phyloP scores from a whole-genome alignment of 1,140 invertebrate species.

The Teleopsis dalmanni region DNA sequence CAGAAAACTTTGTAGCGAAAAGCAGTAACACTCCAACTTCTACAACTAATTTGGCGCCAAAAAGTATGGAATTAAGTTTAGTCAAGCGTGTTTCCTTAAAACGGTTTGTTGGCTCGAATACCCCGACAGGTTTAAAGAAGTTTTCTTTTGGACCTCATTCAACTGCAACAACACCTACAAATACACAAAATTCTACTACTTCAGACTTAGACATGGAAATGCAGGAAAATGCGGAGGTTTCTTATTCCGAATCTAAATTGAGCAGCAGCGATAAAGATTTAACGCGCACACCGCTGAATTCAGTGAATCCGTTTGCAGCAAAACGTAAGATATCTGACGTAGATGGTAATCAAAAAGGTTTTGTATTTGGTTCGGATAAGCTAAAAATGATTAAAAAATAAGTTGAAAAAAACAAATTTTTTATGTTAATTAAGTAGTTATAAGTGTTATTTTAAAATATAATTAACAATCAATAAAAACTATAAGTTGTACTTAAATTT shows the following conservation, averaged over 20 bases:
- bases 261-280: conserved; percentile 10
- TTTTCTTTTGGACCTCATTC: neutral
- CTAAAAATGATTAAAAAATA: conserved; percentile 33
- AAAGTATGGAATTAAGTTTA: conserved; percentile 30
- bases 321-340: conserved; percentile 29
- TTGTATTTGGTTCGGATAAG: conserved; percentile 35
- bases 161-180: neutral
- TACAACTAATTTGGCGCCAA: conserved; percentile 21
- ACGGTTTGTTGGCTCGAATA: conserved; percentile 19
- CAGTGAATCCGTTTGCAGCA: conserved; percentile 35
- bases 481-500: too few relatives aligned
- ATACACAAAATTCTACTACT: neutral
- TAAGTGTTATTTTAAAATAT: too few relatives aligned
- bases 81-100: conserved; percentile 27
- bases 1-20: neutral
- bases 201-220: too few relatives aligned
- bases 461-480: too few relatives aligned
- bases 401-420: neutral
- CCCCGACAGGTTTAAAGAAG: conserved; percentile 3
- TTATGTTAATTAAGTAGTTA: neutral
- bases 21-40: neutral
- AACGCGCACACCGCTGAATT: conserved; percentile 29
- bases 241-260: neutral
- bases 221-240: conserved; percentile 4
- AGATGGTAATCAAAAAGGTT: conserved; percentile 21